A percentile compares a stretch with the other conserved stretches of the same genome.
Evolutionary conservation across 2,797 vertebrate species (phyloP).

Genomic region (Labroides dimidiatus): DNA sequence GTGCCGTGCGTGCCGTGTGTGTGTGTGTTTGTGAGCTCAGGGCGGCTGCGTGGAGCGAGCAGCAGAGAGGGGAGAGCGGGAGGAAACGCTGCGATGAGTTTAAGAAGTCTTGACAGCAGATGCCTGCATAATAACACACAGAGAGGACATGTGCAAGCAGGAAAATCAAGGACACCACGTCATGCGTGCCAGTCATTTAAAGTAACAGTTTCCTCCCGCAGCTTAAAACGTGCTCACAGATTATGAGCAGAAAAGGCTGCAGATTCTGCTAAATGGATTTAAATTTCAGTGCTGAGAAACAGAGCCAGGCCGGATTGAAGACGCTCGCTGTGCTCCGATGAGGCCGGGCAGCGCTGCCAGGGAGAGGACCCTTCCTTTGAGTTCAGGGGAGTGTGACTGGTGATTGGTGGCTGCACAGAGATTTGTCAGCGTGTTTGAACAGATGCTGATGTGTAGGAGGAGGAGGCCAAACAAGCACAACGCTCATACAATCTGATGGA

Average conservation of each 20-base stretch:
- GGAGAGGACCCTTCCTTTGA: constrained; percentile 11
- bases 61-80: constrained; percentile 45
- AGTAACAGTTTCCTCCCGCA: constrained; percentile 61
- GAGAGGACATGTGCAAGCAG: constrained; percentile 74
- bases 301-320: constrained; percentile 50
- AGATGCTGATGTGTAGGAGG: constrained; percentile 49
- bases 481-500: background rate
- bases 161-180: constrained; percentile 70
- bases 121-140: constrained; percentile 73
- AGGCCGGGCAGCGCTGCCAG: constrained; percentile 15
- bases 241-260: constrained; percentile 61
- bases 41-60: constrained; percentile 48
- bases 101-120: constrained; percentile 83
- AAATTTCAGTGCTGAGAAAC: constrained; percentile 42
- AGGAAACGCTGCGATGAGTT: constrained; percentile 63
- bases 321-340: constrained; percentile 14
- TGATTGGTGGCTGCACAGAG: constrained; percentile 33
- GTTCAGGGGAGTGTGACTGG: background rate
- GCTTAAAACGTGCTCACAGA: constrained; percentile 59
- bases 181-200: constrained; percentile 73
- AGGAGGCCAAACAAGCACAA: constrained; percentile 14
- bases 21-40: constrained; percentile 49
- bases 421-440: constrained; percentile 26
- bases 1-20: constrained; percentile 13
- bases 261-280: constrained; percentile 69